These are phyloP conservation scores for Bradynema listronoti DNA, from an alignment of 1,140 invertebrate species.

Conservation along the genomic window DNA sequence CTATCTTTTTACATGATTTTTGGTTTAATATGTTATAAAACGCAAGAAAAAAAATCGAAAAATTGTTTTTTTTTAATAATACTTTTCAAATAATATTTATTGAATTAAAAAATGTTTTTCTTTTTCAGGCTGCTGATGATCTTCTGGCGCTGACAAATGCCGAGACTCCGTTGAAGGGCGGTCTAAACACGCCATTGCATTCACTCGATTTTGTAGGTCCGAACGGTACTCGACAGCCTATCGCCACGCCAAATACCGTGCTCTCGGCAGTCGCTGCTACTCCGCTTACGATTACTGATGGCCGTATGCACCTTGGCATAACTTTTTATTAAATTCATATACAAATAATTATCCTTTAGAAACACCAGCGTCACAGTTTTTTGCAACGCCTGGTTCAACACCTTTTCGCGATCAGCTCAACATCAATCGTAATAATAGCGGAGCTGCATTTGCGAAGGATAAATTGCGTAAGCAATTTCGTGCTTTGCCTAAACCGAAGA, in stretches of 20 bases:
- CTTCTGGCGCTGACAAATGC: constrained; percentile 94
- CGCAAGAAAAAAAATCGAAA: too few species aligned
- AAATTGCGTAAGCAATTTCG: constrained; percentile 71
- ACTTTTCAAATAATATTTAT: too few species aligned
- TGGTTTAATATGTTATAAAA: too few species aligned
- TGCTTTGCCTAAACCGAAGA: constrained; percentile 77
- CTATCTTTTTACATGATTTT: too few species aligned
- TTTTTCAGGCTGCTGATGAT: constrained; percentile 92
- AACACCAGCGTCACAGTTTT: constrained; percentile 28
- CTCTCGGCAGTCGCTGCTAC: constrained; percentile 83
- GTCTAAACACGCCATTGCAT: constrained; percentile 81
- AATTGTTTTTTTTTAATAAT: too few species aligned
- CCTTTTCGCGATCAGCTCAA: constrained; percentile 84
- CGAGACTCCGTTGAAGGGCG: constrained; percentile 90
- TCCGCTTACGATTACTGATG: constrained; percentile 50
- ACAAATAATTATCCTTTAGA: constrained; percentile 22
- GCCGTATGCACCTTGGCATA: constrained; percentile 17
- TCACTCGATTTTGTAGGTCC: constrained; percentile 78
- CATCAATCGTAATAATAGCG: constrained; percentile 76
- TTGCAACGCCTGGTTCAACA: constrained; percentile 48
- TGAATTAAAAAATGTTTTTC: too few species aligned
- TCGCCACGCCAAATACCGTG: constrained; percentile 88
- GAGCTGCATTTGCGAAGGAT: constrained; percentile 58
- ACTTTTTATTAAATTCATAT: not conserved
- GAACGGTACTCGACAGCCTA: constrained; percentile 63